Conservation (phyloP, 1,140 invertebrate species). For the Drosophila subpulchrella region DNA sequence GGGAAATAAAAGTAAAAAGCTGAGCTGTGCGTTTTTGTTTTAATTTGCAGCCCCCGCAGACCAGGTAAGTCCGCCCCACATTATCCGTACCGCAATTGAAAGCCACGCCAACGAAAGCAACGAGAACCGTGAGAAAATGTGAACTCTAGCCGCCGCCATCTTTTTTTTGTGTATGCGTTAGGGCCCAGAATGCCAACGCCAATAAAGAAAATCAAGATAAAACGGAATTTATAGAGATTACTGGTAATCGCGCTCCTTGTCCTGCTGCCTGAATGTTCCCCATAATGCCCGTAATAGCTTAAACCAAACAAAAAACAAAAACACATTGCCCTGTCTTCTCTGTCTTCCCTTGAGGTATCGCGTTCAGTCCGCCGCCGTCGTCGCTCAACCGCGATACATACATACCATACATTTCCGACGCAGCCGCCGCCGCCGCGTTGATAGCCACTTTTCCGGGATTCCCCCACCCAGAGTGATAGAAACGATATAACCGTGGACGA, state of each 20-base stretch:
- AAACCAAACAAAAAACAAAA: neutral
- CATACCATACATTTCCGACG: constrained; percentile 15
- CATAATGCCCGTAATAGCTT: constrained; percentile 17
- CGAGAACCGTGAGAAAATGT: constrained; percentile 32
- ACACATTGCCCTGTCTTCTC: constrained; percentile 37
- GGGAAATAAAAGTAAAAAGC: neutral
- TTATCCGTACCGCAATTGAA: constrained; percentile 22
- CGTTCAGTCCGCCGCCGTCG: constrained; percentile 27
- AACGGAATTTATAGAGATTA: constrained; percentile 15
- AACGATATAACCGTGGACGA: constrained; percentile 75
- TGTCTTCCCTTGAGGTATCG: constrained; percentile 39
- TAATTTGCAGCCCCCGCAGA: neutral
- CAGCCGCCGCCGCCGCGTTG: constrained; percentile 53
- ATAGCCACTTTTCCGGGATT: constrained; percentile 37
- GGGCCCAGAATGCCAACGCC: constrained; percentile 25
- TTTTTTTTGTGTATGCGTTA: constrained; percentile 61
- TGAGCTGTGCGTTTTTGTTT: neutral
- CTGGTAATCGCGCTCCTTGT: constrained; percentile 26
- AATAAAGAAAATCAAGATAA: constrained; percentile 13
- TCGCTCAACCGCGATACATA: constrained; percentile 33
- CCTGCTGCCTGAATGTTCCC: constrained; percentile 16
- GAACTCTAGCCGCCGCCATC: constrained; percentile 58
- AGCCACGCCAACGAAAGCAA: constrained; percentile 23
- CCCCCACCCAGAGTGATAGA: constrained; percentile 42
- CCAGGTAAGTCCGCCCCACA: constrained; percentile 22